Conservation (phyloP, 2,113 vertebrate species). For the Leuciscus idus region DNA sequence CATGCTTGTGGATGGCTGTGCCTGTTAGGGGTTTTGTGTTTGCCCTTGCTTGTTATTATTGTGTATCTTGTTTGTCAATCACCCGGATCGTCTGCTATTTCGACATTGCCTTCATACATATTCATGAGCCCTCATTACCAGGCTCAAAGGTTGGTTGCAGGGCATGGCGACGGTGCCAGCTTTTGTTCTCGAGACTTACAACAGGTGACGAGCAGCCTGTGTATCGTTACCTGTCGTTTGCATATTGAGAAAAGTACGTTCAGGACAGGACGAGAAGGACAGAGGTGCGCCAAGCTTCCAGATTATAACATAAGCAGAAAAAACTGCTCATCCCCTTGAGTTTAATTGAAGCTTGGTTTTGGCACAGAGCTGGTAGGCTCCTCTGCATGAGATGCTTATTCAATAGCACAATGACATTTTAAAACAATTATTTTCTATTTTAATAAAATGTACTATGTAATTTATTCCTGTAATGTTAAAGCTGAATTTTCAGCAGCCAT, state of each 20-base stretch:
- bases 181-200: slow-evolving; percentile 74
- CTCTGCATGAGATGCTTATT: slow-evolving; percentile 74
- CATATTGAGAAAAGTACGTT: slow-evolving; percentile 72
- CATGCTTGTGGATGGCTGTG: slow-evolving; percentile 54
- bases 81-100: slow-evolving; percentile 64
- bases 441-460: no score
- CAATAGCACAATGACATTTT: slow-evolving; percentile 51
- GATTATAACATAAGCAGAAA: slow-evolving; percentile 69
- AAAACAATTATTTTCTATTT: no score
- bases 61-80: slow-evolving; percentile 82
- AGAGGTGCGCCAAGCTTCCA: slow-evolving; percentile 58
- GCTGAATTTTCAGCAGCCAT: no score
- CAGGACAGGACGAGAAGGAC: slow-evolving; percentile 73
- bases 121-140: slow-evolving; percentile 74
- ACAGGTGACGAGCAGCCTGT: slow-evolving; percentile 73
- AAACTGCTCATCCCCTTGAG: slow-evolving; percentile 64
- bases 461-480: no score
- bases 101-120: slow-evolving; percentile 71
- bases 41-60: slow-evolving; percentile 77
- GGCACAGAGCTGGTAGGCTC: slow-evolving; percentile 61
- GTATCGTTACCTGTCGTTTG: slow-evolving; percentile 69
- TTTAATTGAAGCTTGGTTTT: slow-evolving; percentile 73
- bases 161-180: slow-evolving; percentile 60
- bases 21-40: slow-evolving; percentile 58
- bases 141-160: slow-evolving; percentile 66